Percentiles rank a stretch among this genome's conserved stretches.
These are phyloP conservation scores for Tadarida brasiliensis DNA, from an alignment of 2,797 vertebrate species.

Conservation along the genomic window DNA sequence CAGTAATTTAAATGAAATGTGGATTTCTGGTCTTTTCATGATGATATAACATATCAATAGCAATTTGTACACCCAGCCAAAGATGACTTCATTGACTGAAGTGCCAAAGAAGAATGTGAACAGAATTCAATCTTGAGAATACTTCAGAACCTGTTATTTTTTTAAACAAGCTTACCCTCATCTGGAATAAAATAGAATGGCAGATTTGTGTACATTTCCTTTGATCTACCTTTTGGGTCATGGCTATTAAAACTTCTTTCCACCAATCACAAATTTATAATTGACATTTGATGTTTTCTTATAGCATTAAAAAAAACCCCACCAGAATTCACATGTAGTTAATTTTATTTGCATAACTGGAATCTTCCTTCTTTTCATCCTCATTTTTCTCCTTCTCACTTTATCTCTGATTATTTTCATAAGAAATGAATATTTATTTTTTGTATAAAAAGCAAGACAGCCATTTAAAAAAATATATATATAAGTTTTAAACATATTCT, in stretches of 20 bases:
- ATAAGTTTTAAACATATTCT: background rate
- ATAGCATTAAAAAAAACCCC: background rate
- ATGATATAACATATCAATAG: constrained; percentile 46
- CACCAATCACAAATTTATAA: background rate
- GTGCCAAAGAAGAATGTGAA: background rate
- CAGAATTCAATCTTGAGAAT: background rate
- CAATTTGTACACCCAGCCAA: constrained; percentile 53
- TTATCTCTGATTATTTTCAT: background rate
- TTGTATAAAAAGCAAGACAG: background rate
- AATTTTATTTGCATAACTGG: background rate
- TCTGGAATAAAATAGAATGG: background rate
- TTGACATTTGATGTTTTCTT: background rate
- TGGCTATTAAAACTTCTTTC: background rate
- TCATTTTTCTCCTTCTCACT: background rate
- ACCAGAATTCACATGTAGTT: background rate
- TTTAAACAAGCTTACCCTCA: background rate
- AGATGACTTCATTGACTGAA: constrained; percentile 42
- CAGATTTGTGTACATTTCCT: background rate
- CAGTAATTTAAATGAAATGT: constrained; percentile 25
- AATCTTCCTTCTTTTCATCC: background rate
- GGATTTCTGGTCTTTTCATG: constrained; percentile 33
- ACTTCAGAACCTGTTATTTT: background rate
- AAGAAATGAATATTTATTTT: background rate
- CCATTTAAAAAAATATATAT: background rate
- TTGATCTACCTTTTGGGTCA: background rate